Evolutionary conservation across 2,888 invertebrate species (phyloP), one percentile per base, ranked within the genome.

Genomic region (Rhingia rostrata): DNA sequence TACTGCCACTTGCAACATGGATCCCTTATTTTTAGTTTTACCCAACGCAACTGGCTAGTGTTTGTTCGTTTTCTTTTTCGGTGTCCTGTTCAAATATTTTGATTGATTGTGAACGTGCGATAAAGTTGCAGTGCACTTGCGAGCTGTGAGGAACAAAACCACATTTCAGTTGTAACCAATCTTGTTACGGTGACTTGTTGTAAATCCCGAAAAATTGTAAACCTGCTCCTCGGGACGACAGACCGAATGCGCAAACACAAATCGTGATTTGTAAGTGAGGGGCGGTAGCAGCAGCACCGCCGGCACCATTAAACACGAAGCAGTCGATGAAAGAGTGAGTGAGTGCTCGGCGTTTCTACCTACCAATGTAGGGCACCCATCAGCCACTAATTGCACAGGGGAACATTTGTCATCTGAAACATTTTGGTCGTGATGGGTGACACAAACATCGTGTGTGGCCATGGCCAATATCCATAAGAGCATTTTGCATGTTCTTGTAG

Each of bases 361-460:
- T 56, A 73, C 63, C 63, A 79, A 83, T 79, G 73, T 83, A 79
- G 83, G 83, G 69, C 83, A 83, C 73, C 73, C 63, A 78, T 64
- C 75, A 69, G 73, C 64, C 63, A 73, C 83, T 83, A 83, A 83
- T 83, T 83, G 83, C 83, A 74, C 83, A 63, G 47, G 7, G 22
- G 69, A 74, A 69, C 79, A 83, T 83, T 83, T 83, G 79, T 83
- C 83, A 83, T 83, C 54, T 51, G 67, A 73, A 79, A 74, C 83
- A 79, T 83, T 83, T 79, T 64, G 58, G 53, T 74, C 79, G 79
- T 83, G 79, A 74, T 78, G 73, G 73, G 73, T 51, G 77, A 73
- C 67, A 73, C 41, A 53, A 43, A 37, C 82, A 64, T 78, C 83
- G 83, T 83, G 83, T 83, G 83, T 79, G 83, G 83, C 53, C 56